Evolutionary conservation across 2,797 vertebrate genomes (phyloP).

Genomic region (Tragelaphus eurycerus): DNA sequence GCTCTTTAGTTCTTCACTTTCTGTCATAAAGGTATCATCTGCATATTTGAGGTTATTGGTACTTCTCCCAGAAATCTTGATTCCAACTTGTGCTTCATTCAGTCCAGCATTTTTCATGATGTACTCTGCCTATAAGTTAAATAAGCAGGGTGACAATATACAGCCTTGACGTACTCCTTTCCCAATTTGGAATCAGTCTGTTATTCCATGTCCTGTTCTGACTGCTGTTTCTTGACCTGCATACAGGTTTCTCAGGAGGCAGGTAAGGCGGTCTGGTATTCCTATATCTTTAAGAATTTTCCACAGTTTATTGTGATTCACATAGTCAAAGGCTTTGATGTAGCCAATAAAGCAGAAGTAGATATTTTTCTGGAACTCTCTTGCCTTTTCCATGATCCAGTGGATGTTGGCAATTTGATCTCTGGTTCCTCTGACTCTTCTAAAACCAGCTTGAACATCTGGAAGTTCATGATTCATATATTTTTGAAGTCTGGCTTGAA

Average conservation of each 20-base stretch:
- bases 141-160: neutral
- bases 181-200: neutral
- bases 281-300: neutral
- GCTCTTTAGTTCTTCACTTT: neutral
- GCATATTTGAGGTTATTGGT: neutral
- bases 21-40: neutral
- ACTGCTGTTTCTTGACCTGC: neutral
- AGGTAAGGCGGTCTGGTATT: neutral
- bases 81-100: neutral
- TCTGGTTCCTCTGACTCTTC: neutral
- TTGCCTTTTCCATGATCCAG: neutral
- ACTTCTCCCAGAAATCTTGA: neutral
- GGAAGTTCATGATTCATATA: neutral
- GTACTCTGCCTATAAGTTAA: neutral
- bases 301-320: neutral
- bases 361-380: neutral
- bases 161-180: accelerated
- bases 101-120: neutral
- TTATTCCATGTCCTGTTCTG: neutral
- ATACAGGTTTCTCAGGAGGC: neutral
- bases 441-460: neutral
- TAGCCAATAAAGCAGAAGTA: neutral
- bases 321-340: neutral
- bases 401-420: neutral
- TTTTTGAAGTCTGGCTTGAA: neutral